Conservation (phyloP, 2,797 vertebrate genomes). For the Cirrhinus molitorella region DNA sequence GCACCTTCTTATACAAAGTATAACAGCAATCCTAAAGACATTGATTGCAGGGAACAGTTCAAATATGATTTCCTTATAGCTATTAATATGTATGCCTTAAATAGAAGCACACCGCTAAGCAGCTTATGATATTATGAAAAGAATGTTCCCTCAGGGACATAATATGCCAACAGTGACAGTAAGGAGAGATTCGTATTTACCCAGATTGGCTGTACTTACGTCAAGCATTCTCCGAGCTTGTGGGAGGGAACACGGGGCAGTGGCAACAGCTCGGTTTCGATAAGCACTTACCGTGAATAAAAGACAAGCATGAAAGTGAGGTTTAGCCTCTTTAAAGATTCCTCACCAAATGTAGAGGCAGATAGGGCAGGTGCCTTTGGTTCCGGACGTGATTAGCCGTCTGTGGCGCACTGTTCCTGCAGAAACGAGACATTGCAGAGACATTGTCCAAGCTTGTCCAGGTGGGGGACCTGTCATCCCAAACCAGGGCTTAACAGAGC, state of each 20-base stretch:
- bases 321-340: conserved; percentile 88
- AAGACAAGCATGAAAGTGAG: conserved; percentile 90
- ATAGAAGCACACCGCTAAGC: conserved; percentile 90
- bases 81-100: conserved; percentile 93
- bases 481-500: conserved; percentile 83
- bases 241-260: conserved; percentile 87
- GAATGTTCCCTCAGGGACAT: conserved; percentile 90
- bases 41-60: conserved; percentile 87
- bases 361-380: conserved; percentile 88
- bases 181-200: conserved; percentile 89
- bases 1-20: conserved; percentile 87
- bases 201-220: conserved; percentile 90
- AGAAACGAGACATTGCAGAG: conserved; percentile 83
- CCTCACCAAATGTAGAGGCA: conserved; percentile 82
- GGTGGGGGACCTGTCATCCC: conserved; percentile 88
- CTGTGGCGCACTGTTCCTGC: conserved; percentile 80
- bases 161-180: conserved; percentile 89
- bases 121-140: conserved; percentile 92
- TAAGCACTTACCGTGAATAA: conserved; percentile 89
- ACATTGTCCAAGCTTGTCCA: conserved; percentile 90
- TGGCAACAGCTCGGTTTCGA: conserved; percentile 84
- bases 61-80: conserved; percentile 91
- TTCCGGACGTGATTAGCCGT: conserved; percentile 85
- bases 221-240: conserved; percentile 86
- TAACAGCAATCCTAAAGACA: conserved; percentile 87